These are phyloP conservation scores for Ameiurus melas DNA, from an alignment of 2,113 vertebrate species.

Conservation along the genomic window DNA sequence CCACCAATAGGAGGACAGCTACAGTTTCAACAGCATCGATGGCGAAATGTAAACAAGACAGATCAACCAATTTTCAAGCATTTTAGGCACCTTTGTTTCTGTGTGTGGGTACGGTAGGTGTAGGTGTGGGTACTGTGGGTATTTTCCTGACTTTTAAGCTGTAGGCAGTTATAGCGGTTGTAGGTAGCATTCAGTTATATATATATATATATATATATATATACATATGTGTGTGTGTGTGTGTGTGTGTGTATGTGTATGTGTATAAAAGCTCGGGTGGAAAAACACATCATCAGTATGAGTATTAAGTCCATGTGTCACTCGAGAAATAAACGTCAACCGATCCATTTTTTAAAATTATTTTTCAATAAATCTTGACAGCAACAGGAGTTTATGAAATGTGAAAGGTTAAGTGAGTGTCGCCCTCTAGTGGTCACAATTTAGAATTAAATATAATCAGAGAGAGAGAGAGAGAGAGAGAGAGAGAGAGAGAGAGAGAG, in stretches of 20 bases:
- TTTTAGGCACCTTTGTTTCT: too few species aligned
- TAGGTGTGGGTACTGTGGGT: too few species aligned
- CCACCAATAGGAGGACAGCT: not conserved
- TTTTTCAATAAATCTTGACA: not conserved
- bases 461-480: not conserved
- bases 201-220: too few species aligned
- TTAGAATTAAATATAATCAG: not conserved
- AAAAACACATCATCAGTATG: not conserved
- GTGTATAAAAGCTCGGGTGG: too few species aligned
- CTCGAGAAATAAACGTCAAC: not conserved
- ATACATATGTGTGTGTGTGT: too few species aligned
- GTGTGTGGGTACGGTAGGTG: too few species aligned
- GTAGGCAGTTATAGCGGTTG: not conserved
- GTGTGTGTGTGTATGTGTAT: not conserved
- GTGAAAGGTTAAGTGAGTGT: not conserved
- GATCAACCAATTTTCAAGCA: too few species aligned
- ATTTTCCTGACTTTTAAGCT: not conserved
- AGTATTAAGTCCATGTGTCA: not conserved
- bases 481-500: not conserved
- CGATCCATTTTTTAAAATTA: fast-evolving
- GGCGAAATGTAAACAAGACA: too few species aligned
- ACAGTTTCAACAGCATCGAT: too few species aligned
- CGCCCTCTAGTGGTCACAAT: not conserved
- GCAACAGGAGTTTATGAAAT: not conserved
- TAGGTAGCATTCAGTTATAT: not conserved